A percentile compares a stretch with the other conserved stretches of the same genome.
Conservation (phyloP, 2,113 vertebrate genomes). For the Mellivora capensis region DNA sequence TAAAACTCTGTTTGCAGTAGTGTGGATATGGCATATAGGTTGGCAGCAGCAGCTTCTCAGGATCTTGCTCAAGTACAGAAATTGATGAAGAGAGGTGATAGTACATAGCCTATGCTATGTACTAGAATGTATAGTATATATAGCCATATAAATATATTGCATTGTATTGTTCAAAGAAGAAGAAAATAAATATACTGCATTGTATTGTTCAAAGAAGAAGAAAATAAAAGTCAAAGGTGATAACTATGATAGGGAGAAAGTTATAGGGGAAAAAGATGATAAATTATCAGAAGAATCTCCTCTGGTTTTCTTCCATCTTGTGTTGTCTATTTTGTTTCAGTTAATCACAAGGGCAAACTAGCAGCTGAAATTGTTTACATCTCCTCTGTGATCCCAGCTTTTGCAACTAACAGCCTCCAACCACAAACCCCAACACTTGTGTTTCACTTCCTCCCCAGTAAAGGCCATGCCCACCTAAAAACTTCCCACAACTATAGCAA, state of each 20-base stretch:
- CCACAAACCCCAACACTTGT: background rate
- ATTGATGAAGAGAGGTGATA: background rate
- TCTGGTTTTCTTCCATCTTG: background rate
- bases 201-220: background rate
- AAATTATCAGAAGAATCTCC: background rate
- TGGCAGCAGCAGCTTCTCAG: background rate
- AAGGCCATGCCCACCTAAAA: background rate
- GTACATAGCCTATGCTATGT: too few species aligned
- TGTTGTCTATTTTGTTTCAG: background rate
- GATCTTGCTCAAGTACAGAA: background rate
- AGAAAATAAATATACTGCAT: background rate
- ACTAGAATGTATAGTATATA: background rate
- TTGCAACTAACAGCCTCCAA: background rate
- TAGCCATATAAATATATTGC: background rate
- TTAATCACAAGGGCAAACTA: background rate
- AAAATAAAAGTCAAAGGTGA: background rate
- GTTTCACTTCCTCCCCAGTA: background rate
- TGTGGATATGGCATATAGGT: background rate
- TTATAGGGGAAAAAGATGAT: background rate
- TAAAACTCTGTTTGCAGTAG: background rate
- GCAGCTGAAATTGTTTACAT: background rate
- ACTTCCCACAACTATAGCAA: background rate
- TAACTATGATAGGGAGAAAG: background rate
- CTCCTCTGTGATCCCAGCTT: background rate
- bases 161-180: background rate